A percentile compares a stretch with the other conserved stretches of the same genome.
Conservation (phyloP, 2,888 invertebrate genomes). For the Drosophila atripex region DNA sequence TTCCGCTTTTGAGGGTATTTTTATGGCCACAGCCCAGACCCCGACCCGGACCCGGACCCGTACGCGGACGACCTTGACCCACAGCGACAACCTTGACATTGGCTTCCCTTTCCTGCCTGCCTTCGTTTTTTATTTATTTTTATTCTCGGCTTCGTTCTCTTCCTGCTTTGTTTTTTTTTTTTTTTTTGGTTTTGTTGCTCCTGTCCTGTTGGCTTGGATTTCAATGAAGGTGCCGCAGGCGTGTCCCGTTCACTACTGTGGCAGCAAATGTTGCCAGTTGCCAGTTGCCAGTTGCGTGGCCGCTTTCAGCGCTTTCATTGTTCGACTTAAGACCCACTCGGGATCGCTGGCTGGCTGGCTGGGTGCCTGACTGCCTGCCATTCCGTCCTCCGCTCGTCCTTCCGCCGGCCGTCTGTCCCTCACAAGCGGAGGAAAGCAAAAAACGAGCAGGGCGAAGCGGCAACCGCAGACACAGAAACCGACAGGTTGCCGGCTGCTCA, state of each 20-base stretch:
- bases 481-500: slow-evolving; percentile 52
- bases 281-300: slow-evolving; percentile 52
- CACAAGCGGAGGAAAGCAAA: slow-evolving; percentile 51
- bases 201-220: slow-evolving; percentile 64
- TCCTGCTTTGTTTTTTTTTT: slow-evolving; percentile 27
- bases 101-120: slow-evolving; percentile 20
- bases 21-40: slow-evolving; percentile 21
- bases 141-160: slow-evolving; percentile 7
- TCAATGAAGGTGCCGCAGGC: slow-evolving; percentile 59
- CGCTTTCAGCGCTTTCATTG: slow-evolving; percentile 66
- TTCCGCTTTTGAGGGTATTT: slow-evolving; percentile 17
- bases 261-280: slow-evolving; percentile 20
- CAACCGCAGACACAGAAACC: slow-evolving; percentile 46
- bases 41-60: background rate
- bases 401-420: slow-evolving; percentile 25
- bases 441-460: slow-evolving; percentile 30
- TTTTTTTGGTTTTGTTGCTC: slow-evolving; percentile 18
- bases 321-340: slow-evolving; percentile 68
- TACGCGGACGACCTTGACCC: slow-evolving; percentile 62
- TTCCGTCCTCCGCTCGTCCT: slow-evolving; percentile 3
- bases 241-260: slow-evolving; percentile 36
- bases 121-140: slow-evolving; percentile 24
- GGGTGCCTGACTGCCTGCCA: slow-evolving; percentile 4
- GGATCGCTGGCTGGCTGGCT: slow-evolving; percentile 19
- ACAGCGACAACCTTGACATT: slow-evolving; percentile 65